Evolutionary conservation across 1,140 invertebrate genomes (phyloP), one percentile per base, ranked within the genome.

Genomic region (Eriocheir sinensis): DNA sequence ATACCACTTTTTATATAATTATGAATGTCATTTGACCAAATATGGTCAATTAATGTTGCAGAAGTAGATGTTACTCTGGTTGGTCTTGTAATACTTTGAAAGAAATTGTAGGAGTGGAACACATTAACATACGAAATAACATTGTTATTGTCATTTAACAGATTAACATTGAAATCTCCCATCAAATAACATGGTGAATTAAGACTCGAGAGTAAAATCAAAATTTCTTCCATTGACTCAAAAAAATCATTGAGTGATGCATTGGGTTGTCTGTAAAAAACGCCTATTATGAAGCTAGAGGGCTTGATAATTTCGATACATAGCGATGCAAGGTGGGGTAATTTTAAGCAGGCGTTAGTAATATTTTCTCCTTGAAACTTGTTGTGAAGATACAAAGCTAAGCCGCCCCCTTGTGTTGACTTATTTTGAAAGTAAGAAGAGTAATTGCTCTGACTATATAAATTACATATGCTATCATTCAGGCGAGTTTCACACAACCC

Each of bases 401-500:
- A 36, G 3, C 38, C 38, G 3, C 34, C 86, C 27, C 38, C 32
- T 36, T 40, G 32, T 3, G 86, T 88, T 34, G 86, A 36, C 38
- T 88, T 88, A 27, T 88, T 88, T 32, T 15, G 30, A 27, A 36
- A 88, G 8, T 88, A 88, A 3, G 86, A 88, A 9, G 6, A 40
- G 38, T 36, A 88, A 88, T 8, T 40, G 38, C 27, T 88, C 8
- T 3, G 30, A 88, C 38, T 3, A 88, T 88, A 81, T 81, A 81
- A 36, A 81, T 81, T 36, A 81, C 27, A 81, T 81, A 81, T 81
- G 34, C 27, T 81, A 27, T 81, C 34, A 36, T 36, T 81, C 27
- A 81, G 80, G 8, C 80, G 80, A 36, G 80, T 81, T 81, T 88
- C 86, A 88, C 86, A 88, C 36, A 88, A 38, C 9, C 86, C 9